Evolutionary conservation across 64 coral and sea anemone species (phyloP).

Genomic region (Stylophora pistillata): DNA sequence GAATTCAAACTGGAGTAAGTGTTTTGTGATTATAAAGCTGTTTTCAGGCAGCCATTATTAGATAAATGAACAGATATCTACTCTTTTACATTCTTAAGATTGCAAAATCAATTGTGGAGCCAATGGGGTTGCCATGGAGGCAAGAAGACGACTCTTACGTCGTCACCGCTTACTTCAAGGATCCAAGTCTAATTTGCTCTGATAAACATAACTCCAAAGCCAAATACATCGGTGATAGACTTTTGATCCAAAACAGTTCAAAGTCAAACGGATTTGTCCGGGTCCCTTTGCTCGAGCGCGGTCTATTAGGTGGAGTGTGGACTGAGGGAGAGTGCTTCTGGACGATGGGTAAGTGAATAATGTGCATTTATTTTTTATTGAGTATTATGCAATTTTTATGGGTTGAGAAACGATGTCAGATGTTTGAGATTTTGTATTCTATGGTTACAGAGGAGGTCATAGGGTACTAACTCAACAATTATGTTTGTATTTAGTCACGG

Average conservation of each 20-base stretch:
- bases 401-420: no score
- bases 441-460: no score
- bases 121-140: slow-evolving; percentile 53
- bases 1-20: slow-evolving; percentile 59
- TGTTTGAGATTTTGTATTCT: no score
- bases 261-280: slow-evolving; percentile 37
- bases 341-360: slow-evolving; percentile 73
- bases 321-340: slow-evolving; percentile 73
- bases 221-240: slow-evolving; percentile 62
- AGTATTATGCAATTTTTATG: not conserved
- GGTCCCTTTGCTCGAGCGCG: slow-evolving; percentile 52
- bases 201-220: not conserved
- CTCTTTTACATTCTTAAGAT: slow-evolving; percentile 19
- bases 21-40: not conserved
- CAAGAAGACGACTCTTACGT: slow-evolving; percentile 47
- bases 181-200: slow-evolving; percentile 62
- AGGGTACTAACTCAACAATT: no score
- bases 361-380: no score
- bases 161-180: slow-evolving; percentile 79
- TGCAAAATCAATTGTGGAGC: slow-evolving; percentile 1
- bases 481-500: no score
- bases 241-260: slow-evolving; percentile 70
- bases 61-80: not conserved
- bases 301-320: slow-evolving; percentile 51
- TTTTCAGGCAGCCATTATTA: not conserved